Conservation (phyloP, 2,113 vertebrate genomes). For the Oryctolagus cuniculus region mOryCun1.1 NC_091436.1:164645001-164645500, state of each 20-base stretch:
- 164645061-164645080: neutral
- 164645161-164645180: neutral
- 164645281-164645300: neutral
- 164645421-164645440: neutral
- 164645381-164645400: neutral
- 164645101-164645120: neutral
- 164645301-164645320: neutral
- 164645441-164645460: neutral
- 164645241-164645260: neutral
- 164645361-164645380: neutral
- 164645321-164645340: neutral
- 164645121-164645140: neutral
- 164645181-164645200: neutral
- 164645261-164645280: too few species aligned
- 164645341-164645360: neutral
- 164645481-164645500: conserved; percentile 53
- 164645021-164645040: neutral
- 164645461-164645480: conserved; percentile 14
- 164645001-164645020: neutral
- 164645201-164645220: neutral
- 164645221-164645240: neutral
- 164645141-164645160: neutral
- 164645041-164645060: neutral
- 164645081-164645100: neutral
- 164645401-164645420: neutral